phyloP scores from a whole-genome alignment of 2,113 vertebrate genomes.

The Haemorhous mexicanus region DNA sequence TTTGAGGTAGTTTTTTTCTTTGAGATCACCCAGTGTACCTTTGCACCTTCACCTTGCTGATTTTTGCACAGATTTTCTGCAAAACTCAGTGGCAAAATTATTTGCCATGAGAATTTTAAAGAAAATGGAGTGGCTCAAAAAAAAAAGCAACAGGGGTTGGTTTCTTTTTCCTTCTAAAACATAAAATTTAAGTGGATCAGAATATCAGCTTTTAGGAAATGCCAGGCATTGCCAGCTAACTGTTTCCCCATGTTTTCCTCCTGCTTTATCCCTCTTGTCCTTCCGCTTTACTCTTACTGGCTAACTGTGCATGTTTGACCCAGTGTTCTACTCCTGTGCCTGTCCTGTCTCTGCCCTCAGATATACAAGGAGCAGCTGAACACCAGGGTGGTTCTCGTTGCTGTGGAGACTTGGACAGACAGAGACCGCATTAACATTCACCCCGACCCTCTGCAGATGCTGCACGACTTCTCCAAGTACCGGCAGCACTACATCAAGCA shows the following conservation, averaged over 20 bases:
- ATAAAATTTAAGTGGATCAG: not conserved
- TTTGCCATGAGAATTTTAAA: not conserved
- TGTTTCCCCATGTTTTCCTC: slow-evolving; percentile 67
- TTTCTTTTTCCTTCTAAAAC: not conserved
- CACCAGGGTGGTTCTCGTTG: slow-evolving; percentile 94
- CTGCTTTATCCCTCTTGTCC: slow-evolving; percentile 70
- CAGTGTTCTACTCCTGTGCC: slow-evolving; percentile 80
- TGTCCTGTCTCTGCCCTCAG: slow-evolving; percentile 81
- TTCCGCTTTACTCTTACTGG: slow-evolving; percentile 68
- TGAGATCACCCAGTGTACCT: not conserved
- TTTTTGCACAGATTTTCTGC: not conserved
- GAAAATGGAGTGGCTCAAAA: not conserved
- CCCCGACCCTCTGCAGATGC: slow-evolving; percentile 87
- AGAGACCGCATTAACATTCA: slow-evolving; percentile 88
- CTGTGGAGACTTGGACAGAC: slow-evolving; percentile 95
- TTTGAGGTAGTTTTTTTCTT: not conserved
- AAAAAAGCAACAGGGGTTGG: not conserved
- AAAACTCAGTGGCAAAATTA: not conserved
- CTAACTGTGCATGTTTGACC: slow-evolving; percentile 75
- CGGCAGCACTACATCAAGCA: slow-evolving; percentile 90
- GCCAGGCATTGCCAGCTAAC: slow-evolving; percentile 53
- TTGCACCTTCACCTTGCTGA: not conserved
- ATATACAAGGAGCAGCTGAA: slow-evolving; percentile 97
- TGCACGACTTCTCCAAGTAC: slow-evolving; percentile 92
- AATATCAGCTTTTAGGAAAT: not conserved